Conservation (phyloP, 2,888 invertebrate species). For the Neria commutata region DNA sequence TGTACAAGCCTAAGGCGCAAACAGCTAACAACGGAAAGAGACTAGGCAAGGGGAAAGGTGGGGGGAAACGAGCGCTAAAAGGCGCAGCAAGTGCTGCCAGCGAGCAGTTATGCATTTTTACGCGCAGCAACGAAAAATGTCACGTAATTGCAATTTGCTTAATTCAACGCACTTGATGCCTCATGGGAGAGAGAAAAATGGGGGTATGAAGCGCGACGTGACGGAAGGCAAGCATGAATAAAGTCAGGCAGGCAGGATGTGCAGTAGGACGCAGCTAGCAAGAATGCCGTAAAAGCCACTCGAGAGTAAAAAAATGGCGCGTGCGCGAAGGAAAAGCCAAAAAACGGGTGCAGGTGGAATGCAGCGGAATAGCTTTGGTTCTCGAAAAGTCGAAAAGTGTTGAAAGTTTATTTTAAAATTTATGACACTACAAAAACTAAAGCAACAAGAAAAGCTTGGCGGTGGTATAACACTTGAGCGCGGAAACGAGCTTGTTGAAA, state of each 20-base stretch:
- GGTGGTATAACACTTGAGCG: conserved; percentile 5
- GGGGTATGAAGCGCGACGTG: too few species aligned
- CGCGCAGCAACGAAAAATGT: conserved; percentile 14
- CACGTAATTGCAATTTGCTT: conserved; percentile 43
- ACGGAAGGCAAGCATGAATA: too few species aligned
- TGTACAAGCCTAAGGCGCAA: conserved; percentile 5
- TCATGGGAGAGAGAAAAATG: too few species aligned
- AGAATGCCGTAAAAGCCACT: not conserved
- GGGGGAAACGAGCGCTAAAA: too few species aligned
- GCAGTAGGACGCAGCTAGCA: too few species aligned
- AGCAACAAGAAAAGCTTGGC: too few species aligned
- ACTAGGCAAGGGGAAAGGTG: not conserved
- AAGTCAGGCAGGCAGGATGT: too few species aligned
- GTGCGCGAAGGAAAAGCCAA: not conserved
- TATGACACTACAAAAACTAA: conserved; percentile 11
- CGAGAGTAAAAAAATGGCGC: not conserved
- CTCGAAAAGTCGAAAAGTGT: too few species aligned
- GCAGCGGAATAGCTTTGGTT: too few species aligned
- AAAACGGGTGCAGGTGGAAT: too few species aligned
- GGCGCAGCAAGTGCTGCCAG: not conserved
- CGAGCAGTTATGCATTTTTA: conserved; percentile 12
- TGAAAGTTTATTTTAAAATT: conserved; percentile 17
- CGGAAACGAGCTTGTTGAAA: not conserved
- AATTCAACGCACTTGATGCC: conserved; percentile 29
- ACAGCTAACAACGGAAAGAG: not conserved